Evolutionary conservation across 2,888 invertebrate genomes (phyloP).

Genomic region (Rosalia funebris): DNA sequence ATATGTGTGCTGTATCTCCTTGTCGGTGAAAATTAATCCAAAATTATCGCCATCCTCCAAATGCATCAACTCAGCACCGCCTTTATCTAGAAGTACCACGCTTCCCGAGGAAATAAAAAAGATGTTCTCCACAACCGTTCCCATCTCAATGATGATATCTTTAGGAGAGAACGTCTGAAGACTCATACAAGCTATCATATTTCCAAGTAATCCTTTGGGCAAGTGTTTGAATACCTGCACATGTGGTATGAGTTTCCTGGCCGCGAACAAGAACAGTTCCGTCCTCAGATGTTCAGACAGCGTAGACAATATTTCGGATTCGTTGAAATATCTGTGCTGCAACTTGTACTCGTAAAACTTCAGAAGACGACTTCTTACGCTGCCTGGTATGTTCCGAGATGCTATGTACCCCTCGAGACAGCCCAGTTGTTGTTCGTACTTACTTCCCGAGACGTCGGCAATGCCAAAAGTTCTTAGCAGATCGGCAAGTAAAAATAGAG

Average conservation of each 20-base stretch:
- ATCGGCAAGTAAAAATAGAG: conserved; percentile 47
- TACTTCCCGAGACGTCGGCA: conserved; percentile 57
- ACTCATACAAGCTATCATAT: neutral
- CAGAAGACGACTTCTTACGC: conserved; percentile 63
- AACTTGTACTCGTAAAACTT: conserved; percentile 67
- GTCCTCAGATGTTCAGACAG: conserved; percentile 58
- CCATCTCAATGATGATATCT: neutral
- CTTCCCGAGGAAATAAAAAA: neutral
- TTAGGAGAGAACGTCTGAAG: neutral
- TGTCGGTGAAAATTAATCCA: neutral
- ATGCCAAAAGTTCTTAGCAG: conserved; percentile 50
- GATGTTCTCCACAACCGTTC: neutral
- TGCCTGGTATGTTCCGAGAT: conserved; percentile 65
- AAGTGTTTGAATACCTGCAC: neutral
- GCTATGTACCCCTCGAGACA: conserved; percentile 67
- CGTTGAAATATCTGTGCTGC: conserved; percentile 67
- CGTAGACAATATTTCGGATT: conserved; percentile 56
- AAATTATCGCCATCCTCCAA: too few species aligned
- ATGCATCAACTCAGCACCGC: too few species aligned
- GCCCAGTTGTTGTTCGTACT: conserved; percentile 64
- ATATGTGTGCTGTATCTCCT: neutral
- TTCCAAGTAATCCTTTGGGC: neutral
- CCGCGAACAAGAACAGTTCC: conserved; percentile 64
- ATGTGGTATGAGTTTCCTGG: conserved; percentile 55
- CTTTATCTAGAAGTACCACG: neutral